Base-by-base conservation (phyloP, 2,888 invertebrate species). In the Hypomecis atomaria region DNA sequence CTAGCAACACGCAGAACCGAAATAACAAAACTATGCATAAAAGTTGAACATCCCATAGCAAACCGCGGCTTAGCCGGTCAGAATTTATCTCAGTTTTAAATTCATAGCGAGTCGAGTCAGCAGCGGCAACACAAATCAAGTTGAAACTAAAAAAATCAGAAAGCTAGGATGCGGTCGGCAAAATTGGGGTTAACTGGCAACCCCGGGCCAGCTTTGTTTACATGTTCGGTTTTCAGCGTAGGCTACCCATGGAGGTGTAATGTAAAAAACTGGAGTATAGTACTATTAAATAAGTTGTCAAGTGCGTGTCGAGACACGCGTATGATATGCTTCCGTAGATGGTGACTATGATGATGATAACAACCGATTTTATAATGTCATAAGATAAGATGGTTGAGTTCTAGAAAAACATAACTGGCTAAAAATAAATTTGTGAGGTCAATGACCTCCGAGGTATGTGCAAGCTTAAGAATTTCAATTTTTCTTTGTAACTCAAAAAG, bases 111-210 rank as follows among this genome's bases (percentile, higher is more conserved):
- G 75, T 69, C 71, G 73, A 79, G 73, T 71, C 76, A 76, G 78
- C 78, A 74, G 79, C 76, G 78, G 79, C 80, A 74, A 76, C 78
- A 83, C 83, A 83, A 86, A 87, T 84, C 82, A 82, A 84, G 76
- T 78, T 75, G 74, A 73, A 81, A 76, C 81, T 78, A 82, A 83
- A 82, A 83, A 83, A 83, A 76, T 78, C 73, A 75, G 75, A 81
- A 73, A 70, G 72, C 72, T 72, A 73, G 78, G 74, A 77, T 77
- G 78, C 78, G 77, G 81, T 79, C 78, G 74, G 77, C 78, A 78
- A 77, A 81, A 83, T 84, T 79, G 77, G 80, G 84, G 86, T 84
- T 84, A 85, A 85, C 83, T 81, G 81, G 77, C 65, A 65, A 47
- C 60, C 60, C 60, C 59, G 43, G 60, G 65, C 60, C 78, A 77